A percentile compares a stretch with the other conserved stretches of the same genome.
These are phyloP conservation scores for Salmo trutta DNA, from an alignment of 2,797 vertebrate species.

Conservation along the genomic window DNA sequence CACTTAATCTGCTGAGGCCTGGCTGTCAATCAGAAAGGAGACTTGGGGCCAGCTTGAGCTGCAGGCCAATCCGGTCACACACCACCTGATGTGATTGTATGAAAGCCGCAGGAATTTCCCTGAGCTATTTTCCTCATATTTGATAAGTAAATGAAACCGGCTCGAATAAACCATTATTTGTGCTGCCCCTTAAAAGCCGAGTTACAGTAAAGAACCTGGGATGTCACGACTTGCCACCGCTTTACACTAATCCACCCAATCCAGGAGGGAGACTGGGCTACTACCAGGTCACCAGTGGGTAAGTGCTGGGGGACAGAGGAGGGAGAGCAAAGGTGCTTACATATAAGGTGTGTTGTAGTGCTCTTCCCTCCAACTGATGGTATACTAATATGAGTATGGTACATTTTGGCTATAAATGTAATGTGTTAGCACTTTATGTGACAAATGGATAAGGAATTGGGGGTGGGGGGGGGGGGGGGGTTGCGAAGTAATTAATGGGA, in stretches of 20 bases:
- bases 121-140: neutral
- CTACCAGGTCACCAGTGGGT: conserved; percentile 20
- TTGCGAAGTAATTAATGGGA: neutral
- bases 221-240: neutral
- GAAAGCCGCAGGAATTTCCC: conserved; percentile 11
- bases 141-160: conserved; percentile 1
- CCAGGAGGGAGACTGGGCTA: neutral
- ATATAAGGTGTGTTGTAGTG: neutral
- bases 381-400: neutral
- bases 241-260: conserved; percentile 32
- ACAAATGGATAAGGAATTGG: neutral
- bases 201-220: neutral
- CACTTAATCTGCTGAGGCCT: conserved; percentile 31
- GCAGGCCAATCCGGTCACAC: conserved; percentile 13
- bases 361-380: neutral
- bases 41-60: neutral
- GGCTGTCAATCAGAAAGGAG: conserved; percentile 14
- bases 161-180: conserved; percentile 6
- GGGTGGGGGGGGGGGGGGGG: neutral
- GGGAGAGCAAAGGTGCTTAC: conserved; percentile 17
- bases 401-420: neutral
- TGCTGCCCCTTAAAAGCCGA: neutral
- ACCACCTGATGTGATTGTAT: conserved; percentile 15
- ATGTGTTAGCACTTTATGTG: neutral
- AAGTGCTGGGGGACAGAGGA: neutral